phyloP scores from a whole-genome alignment of 2,797 vertebrate species.

The Pseudotriccus pelzelni region DNA sequence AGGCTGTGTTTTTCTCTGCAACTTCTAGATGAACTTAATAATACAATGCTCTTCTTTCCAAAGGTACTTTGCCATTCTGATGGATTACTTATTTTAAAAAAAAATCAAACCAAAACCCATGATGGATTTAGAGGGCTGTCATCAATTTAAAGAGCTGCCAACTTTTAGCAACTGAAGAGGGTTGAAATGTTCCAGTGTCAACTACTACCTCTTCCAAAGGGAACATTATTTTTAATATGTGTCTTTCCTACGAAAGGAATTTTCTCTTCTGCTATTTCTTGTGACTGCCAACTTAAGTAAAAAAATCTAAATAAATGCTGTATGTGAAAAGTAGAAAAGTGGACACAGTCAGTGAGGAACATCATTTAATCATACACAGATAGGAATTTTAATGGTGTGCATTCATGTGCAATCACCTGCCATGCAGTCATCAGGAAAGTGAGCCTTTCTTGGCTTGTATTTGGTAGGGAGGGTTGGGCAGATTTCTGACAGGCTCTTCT shows the following conservation, averaged over 20 bases:
- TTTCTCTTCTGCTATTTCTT: neutral
- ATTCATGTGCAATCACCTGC: neutral
- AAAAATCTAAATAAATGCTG: neutral
- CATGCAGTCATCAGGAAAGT: neutral
- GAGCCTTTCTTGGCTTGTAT: neutral
- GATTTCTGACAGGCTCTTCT: neutral
- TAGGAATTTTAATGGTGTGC: neutral
- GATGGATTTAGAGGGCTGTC: neutral
- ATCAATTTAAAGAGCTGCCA: neutral
- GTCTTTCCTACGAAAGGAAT: neutral
- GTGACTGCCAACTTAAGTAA: neutral
- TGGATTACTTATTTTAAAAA: neutral
- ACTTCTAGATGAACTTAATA: neutral
- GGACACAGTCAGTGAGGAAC: neutral
- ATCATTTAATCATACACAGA: neutral
- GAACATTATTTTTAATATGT: neutral
- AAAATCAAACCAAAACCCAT: neutral
- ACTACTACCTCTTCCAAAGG: neutral
- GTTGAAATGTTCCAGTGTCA: neutral
- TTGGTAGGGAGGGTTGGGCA: neutral
- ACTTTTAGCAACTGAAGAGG: neutral
- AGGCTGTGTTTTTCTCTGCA: neutral
- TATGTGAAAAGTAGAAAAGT: neutral
- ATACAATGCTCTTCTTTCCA: neutral
- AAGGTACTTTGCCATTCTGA: neutral